phyloP scores from a whole-genome alignment of 2,797 vertebrate genomes.

The Tragelaphus eurycerus region DNA sequence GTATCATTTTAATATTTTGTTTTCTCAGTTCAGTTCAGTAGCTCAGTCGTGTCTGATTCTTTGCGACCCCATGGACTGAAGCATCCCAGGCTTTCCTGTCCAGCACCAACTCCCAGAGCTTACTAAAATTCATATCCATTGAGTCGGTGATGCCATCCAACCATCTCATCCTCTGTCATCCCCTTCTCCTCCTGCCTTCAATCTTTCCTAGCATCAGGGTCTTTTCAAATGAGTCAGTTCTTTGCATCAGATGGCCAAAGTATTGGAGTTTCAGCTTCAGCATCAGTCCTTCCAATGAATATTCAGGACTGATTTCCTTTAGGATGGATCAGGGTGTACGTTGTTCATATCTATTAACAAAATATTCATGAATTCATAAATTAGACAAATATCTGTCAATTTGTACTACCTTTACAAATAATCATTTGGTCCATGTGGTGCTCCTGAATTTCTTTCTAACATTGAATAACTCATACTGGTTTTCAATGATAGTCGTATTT shows the following conservation, averaged over 20 bases:
- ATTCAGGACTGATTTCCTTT: not conserved
- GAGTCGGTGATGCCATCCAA: not conserved
- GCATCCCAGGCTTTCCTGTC: not conserved
- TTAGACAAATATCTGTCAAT: not conserved
- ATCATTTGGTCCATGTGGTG: not conserved
- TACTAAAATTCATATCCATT: not conserved
- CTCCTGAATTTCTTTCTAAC: not conserved
- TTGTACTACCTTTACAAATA: not conserved
- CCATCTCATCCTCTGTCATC: not conserved
- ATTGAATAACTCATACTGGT: not conserved
- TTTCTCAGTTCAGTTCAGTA: not conserved
- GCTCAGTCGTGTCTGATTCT: accelerated
- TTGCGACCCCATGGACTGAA: not conserved
- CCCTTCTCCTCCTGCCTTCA: not conserved
- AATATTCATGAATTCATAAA: not conserved
- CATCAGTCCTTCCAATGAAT: not conserved
- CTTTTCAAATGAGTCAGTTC: not conserved
- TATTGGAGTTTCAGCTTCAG: not conserved
- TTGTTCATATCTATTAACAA: not conserved
- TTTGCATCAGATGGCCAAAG: not conserved
- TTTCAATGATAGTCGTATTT: not conserved
- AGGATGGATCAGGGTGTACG: not conserved
- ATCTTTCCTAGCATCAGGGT: not conserved
- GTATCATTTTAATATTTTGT: not conserved
- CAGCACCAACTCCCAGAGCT: not conserved